Base-by-base conservation (phyloP, 2,113 vertebrate species). In the Tangachromis dhanisi region DNA sequence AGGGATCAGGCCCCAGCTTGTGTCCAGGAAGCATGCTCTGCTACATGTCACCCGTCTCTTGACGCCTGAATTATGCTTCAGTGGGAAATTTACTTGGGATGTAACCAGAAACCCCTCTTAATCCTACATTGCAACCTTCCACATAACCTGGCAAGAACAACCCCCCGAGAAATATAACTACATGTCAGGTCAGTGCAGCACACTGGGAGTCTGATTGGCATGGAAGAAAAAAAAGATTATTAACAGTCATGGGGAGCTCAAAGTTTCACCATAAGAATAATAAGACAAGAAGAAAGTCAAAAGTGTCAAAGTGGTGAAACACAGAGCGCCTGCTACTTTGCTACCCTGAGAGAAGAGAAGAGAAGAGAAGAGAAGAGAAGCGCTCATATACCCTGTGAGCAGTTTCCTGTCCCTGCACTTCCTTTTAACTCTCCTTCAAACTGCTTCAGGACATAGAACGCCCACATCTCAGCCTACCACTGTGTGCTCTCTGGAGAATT, bases 361-460 rank as follows among this genome's bases (percentile, higher is more conserved):
- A 16, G 59, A 24, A 57, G 35, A 55, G 21, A 11, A 78, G 47
- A 7, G 19, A 8, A 26, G 4, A 14, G 57, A 9, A n/a, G 49
- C n/a, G 59, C 24, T 24, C 24, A 24, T 24, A 24, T 24, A 24
- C 24, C 24, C 81, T 66, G 40, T 79, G 47, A 88, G 57, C 76
- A 66, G 17, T 66, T 83, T 87, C 21, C 51, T 76, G 83, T 79
- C 90, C 31, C 5, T 80, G 53, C 13, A 68, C 79, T 45, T 89
- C 33, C 29, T 90, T 86, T 89, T 84, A 84, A 33, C 54, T 53
- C 59, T 21, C 83, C 79, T 92, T 90, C 71, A 80, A 59, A 85
- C 45, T 83, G 59, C 86, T 85, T 29, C 29, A 86, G 49, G 85
- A 73, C 21, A 4, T 42, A 81, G 71, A n/a, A 38, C 40, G 7